These are phyloP conservation scores for Anthonomus grandis DNA, from an alignment of 1,140 invertebrate species.

Conservation along the genomic window DNA sequence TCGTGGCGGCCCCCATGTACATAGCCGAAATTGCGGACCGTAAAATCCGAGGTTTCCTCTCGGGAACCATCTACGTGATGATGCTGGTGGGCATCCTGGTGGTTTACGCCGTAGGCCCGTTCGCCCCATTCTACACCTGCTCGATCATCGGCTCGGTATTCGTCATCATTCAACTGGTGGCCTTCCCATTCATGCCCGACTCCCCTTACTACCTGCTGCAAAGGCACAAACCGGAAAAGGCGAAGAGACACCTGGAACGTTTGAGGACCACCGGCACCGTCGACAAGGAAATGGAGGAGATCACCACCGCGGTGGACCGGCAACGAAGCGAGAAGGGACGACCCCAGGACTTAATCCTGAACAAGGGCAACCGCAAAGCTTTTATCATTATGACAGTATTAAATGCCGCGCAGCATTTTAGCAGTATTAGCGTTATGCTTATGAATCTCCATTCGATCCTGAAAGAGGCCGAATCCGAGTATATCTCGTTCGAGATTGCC, in stretches of 20 bases:
- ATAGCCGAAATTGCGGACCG: constrained; percentile 45
- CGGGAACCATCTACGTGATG: constrained; percentile 40
- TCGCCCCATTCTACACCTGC: constrained; percentile 31
- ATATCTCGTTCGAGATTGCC: constrained; percentile 33
- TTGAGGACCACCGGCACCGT: constrained; percentile 51
- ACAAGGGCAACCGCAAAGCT: constrained; percentile 35
- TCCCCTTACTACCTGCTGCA: constrained; percentile 40
- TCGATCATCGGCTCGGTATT: constrained; percentile 38
- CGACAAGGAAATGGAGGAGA: constrained; percentile 51
- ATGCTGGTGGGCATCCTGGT: constrained; percentile 38
- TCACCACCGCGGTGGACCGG: constrained; percentile 37
- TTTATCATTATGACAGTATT: constrained; percentile 48
- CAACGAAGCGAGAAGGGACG: constrained; percentile 39
- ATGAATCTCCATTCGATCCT: constrained; percentile 56
- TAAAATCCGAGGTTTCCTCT: constrained; percentile 40
- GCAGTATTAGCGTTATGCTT: constrained; percentile 55
- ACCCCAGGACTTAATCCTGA: constrained; percentile 37
- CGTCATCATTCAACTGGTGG: constrained; percentile 28
- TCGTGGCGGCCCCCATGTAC: constrained; percentile 44
- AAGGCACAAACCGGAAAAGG: constrained; percentile 49
- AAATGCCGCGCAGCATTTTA: constrained; percentile 57
- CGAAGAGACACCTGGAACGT: constrained; percentile 52
- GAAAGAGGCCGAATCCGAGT: constrained; percentile 38
- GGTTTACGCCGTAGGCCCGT: constrained; percentile 39
- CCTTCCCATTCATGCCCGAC: constrained; percentile 42